Evolutionary conservation across 2,113 vertebrate species (phyloP), one percentile per base, ranked within the genome.

Genomic region (Corapipo altera): DNA sequence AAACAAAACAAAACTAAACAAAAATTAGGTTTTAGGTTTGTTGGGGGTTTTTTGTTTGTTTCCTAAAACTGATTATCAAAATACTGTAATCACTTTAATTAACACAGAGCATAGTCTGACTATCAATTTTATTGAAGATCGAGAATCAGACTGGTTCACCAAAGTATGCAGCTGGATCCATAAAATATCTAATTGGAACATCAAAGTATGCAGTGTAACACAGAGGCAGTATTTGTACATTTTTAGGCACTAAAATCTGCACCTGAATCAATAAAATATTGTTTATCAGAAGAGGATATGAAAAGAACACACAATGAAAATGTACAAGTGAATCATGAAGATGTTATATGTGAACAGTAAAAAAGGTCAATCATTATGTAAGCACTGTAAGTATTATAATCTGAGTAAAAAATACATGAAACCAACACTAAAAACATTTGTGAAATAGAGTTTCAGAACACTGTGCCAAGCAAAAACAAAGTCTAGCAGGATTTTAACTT

Each of bases 251-350:
- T 95, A 92, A 92, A 95, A 77, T 91, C 71, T 87, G 83, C 90
- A 96, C 82, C 93, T 96, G 97, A 96, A 96, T 85, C 88, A 92
- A 91, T 91, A 96, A 95, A 97, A 85, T 76, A 91, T 37, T 92
- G n/a, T 91, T 90, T 89, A 87, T 89, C 58, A 64, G 59, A 55
- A 59, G 35, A 33, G 26, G 9, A 43, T 59, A 58, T 55, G 3
- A 35, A 76, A 76, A 75, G 88, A 67, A 6, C 6, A 15, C 32
- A 8, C 39, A 49, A 61, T 44, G 19, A 93, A 93, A 93, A 86
- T 15, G 5, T 55, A 61, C 7, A 43, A 83, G 30, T 48, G 48
- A 88, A 73, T 89, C 32, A 91, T 6, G 6, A 74, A 80, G 35
- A 80, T 52, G 26, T 69, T 83, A 83, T 86, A 72, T 61, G 20